Conservation (phyloP, 2,888 invertebrate species). For the Parascotia fuliginaria region DNA sequence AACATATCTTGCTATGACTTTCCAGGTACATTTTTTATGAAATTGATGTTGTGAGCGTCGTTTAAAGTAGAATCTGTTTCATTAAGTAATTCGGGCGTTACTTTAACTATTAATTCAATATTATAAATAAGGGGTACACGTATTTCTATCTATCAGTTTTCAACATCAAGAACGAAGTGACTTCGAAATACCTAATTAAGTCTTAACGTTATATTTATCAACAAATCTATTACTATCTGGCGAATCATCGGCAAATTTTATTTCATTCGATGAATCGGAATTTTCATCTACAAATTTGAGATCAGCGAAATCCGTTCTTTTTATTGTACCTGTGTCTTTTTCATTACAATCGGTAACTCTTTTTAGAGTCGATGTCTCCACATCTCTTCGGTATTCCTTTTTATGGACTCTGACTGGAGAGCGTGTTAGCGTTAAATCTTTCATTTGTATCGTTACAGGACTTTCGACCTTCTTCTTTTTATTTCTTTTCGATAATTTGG, state of each 20-base stretch:
- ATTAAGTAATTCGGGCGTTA: neutral
- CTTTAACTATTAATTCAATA: constrained; percentile 3
- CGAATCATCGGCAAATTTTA: constrained; percentile 79
- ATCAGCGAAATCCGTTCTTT: constrained; percentile 87
- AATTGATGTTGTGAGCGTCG: too few relatives aligned
- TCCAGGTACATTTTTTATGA: too few relatives aligned
- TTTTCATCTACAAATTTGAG: constrained; percentile 91
- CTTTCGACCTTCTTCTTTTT: constrained; percentile 68
- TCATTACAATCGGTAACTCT: constrained; percentile 89
- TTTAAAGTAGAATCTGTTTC: neutral
- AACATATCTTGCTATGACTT: too few relatives aligned
- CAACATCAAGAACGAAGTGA: constrained; percentile 29
- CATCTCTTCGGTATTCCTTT: constrained; percentile 58
- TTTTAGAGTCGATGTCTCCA: constrained; percentile 79
- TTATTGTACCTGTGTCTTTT: constrained; percentile 81
- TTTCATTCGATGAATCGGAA: constrained; percentile 84
- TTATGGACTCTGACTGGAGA: constrained; percentile 74
- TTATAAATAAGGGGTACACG: constrained; percentile 24
- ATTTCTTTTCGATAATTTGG: constrained; percentile 65
- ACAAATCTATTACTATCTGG: constrained; percentile 77
- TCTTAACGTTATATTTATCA: constrained; percentile 73
- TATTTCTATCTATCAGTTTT: constrained; percentile 26
- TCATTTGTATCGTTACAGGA: constrained; percentile 72
- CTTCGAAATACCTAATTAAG: constrained; percentile 45
- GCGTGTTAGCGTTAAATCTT: constrained; percentile 68